Base-by-base conservation (phyloP, 2,888 invertebrate genomes). In the Lasius platythorax region DNA sequence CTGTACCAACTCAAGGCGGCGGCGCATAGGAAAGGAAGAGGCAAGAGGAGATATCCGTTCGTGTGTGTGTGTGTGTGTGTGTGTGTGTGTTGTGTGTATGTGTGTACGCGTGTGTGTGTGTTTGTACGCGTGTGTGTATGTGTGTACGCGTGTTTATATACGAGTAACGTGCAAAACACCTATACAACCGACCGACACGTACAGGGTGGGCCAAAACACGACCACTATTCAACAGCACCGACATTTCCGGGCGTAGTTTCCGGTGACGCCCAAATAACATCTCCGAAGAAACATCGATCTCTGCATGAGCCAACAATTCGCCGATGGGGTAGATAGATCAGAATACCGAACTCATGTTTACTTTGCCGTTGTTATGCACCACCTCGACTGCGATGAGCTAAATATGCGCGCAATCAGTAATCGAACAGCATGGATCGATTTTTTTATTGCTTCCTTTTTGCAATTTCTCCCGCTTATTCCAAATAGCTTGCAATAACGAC, bases 171-270 rank as follows among this genome's bases (percentile, higher is more conserved):
- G 72, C 72, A 83, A 83, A 82, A 83, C 85, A 85, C 74, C 58
- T 61, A 82, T 58, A 79, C 78, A 67, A 30, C 11, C 33, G 46
- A 81, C 72, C 40, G 46, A 81, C 81, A 73, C 63, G 82, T 83
- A 83, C 66, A 82, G 58, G 72, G 84, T 85, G 85, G 89, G 91
- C 89, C 92, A 92, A 92, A 93, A 92, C 92, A 92, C 91, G 90
- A 88, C 90, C 92, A 91, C 93, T 90, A 91, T 88, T 93, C 92
- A 92, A 88, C 89, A 86, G 73, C 76, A 74, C 84, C 82, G 87
- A 87, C 86, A 72, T 87, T 84, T 90, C 84, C 90, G 84, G 53
- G 64, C 79, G 82, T 84, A 85, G 88, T 82, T 90, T 89, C 85
- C 87, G 82, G 68, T 85, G 73, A 53, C 68, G 83, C 50, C 82